phyloP scores from a whole-genome alignment of 2,113 vertebrate genomes.

The Amblyopsis rosae region DNA sequence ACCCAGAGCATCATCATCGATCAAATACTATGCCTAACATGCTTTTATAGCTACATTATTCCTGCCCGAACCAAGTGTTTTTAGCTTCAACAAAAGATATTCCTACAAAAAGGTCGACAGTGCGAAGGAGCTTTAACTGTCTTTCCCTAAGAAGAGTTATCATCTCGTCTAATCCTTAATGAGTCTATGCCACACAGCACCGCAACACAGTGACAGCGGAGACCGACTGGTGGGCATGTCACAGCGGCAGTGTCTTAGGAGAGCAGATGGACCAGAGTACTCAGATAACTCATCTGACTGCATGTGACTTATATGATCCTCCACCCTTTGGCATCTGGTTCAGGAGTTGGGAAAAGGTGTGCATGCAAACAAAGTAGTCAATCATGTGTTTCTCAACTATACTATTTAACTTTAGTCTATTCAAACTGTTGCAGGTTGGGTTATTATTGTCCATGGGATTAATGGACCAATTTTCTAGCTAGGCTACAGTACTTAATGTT shows the following conservation, averaged over 20 bases:
- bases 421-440: too few species aligned
- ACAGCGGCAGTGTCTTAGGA: slow-evolving; percentile 44
- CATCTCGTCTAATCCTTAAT: slow-evolving; percentile 35
- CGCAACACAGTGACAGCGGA: slow-evolving; percentile 28
- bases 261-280: slow-evolving; percentile 62
- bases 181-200: slow-evolving; percentile 33
- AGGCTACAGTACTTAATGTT: too few species aligned
- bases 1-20: too few species aligned
- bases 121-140: neutral
- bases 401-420: too few species aligned
- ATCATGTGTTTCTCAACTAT: too few species aligned
- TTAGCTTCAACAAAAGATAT: too few species aligned
- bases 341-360: slow-evolving; percentile 47
- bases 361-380: slow-evolving; percentile 2
- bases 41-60: too few species aligned
- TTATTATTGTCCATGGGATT: too few species aligned
- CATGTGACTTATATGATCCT: slow-evolving; percentile 56
- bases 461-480: too few species aligned
- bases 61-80: too few species aligned
- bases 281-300: slow-evolving; percentile 45
- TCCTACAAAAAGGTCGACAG: too few species aligned
- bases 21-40: too few species aligned
- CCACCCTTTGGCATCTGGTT: slow-evolving; percentile 64
- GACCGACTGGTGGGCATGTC: slow-evolving; percentile 51
- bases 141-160: neutral